These are phyloP conservation scores for Plusia festucae DNA, from an alignment of 2,888 invertebrate genomes.

Conservation along the genomic window DNA sequence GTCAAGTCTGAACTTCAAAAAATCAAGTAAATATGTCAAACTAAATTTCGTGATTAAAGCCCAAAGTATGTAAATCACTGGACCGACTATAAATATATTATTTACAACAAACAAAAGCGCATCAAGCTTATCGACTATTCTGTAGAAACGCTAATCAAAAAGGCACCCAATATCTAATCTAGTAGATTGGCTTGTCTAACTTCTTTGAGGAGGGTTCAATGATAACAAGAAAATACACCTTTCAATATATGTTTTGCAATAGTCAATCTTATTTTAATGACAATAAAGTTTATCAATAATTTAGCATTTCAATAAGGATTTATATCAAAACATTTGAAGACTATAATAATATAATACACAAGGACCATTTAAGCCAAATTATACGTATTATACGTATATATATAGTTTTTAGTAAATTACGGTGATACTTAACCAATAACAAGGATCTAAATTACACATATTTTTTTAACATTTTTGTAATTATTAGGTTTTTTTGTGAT, in stretches of 20 bases:
- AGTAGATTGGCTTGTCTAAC: slow-evolving; percentile 54
- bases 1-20: too few species aligned
- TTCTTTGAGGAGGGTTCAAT: slow-evolving; percentile 59
- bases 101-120: slow-evolving; percentile 37
- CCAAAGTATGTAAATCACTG: neutral
- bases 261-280: slow-evolving; percentile 20
- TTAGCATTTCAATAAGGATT: neutral
- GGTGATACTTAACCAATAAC: too few species aligned
- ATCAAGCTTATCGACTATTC: slow-evolving; percentile 47
- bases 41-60: neutral
- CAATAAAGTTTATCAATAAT: slow-evolving; percentile 2
- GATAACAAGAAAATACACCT: slow-evolving; percentile 52
- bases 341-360: too few species aligned
- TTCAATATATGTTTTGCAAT: slow-evolving; percentile 17
- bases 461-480: too few species aligned
- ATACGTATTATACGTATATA: too few species aligned
- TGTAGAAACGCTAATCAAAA: slow-evolving; percentile 56
- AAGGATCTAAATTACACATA: too few species aligned
- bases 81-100: slow-evolving; percentile 5
- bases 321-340: neutral
- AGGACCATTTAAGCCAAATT: neutral
- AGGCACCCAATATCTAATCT: slow-evolving; percentile 57
- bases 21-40: neutral
- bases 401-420: too few species aligned
- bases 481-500: too few species aligned